phyloP scores from a whole-genome alignment of 2,113 vertebrate species.

The Rhizomys pruinosus region DNA sequence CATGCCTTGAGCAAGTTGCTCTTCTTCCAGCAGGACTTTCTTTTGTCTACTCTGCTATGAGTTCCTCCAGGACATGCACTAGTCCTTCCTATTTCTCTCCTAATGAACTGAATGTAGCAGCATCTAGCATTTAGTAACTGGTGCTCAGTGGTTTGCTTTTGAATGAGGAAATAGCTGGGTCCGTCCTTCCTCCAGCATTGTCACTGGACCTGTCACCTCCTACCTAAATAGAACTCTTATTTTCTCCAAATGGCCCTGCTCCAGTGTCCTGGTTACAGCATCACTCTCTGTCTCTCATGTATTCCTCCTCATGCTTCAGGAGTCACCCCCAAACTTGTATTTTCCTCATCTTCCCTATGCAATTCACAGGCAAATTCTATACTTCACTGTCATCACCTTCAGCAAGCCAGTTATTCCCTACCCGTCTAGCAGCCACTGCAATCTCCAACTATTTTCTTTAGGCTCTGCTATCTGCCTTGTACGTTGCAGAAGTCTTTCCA shows the following conservation, averaged over 20 bases:
- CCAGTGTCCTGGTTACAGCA: background rate
- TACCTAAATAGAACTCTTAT: background rate
- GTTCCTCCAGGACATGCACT: background rate
- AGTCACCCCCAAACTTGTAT: background rate
- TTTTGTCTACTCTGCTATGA: background rate
- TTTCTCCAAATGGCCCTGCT: background rate
- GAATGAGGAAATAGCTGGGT: background rate
- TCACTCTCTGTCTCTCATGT: background rate
- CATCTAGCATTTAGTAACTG: background rate
- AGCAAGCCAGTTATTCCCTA: background rate
- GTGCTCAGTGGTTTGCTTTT: background rate
- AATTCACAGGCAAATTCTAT: background rate
- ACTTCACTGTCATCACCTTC: background rate
- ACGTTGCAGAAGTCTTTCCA: too few relatives aligned
- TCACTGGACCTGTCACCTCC: background rate
- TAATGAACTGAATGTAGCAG: background rate
- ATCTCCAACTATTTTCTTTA: background rate
- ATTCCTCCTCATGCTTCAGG: background rate
- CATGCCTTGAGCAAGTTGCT: background rate
- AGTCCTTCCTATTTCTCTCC: conserved; percentile 10
- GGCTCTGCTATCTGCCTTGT: background rate
- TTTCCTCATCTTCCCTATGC: too few relatives aligned
- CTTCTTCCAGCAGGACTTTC: background rate
- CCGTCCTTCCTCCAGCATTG: background rate
- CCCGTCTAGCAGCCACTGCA: background rate